Conservation (phyloP, 2,113 vertebrate species). For the Salvelinus namaycush region DNA sequence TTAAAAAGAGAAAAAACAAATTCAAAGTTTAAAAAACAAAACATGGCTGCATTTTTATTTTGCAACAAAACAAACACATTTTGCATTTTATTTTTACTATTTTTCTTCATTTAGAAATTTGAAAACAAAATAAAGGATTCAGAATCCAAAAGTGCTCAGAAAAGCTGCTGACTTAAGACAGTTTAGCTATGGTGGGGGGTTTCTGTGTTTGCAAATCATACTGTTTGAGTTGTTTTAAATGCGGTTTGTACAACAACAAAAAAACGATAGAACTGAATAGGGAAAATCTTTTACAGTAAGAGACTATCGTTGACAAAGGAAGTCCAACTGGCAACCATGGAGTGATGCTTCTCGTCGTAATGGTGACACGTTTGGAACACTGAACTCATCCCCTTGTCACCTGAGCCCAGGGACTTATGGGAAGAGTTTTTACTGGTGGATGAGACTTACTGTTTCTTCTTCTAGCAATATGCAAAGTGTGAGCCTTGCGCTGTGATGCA, state of each 20-base stretch:
- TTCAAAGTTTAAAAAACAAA: conserved; percentile 72
- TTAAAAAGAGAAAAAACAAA: conserved; percentile 69
- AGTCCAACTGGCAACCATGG: conserved; percentile 58
- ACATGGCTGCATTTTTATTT: conserved; percentile 74
- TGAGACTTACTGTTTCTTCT: conserved; percentile 33
- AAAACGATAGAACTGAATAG: conserved; percentile 54
- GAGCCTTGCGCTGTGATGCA: conserved; percentile 28
- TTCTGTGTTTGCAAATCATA: conserved; percentile 60
- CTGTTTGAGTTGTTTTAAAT: conserved; percentile 66
- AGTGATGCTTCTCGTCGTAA: conserved; percentile 48
- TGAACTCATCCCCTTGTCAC: conserved; percentile 45
- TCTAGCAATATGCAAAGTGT: conserved; percentile 36
- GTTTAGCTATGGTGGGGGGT: conserved; percentile 61
- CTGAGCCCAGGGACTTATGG: conserved; percentile 52
- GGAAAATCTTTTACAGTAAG: conserved; percentile 55
- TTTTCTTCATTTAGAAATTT: conserved; percentile 59
- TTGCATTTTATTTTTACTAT: conserved; percentile 50
- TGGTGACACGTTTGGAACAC: conserved; percentile 36
- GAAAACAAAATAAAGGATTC: conserved; percentile 56
- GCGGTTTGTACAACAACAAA: conserved; percentile 52
- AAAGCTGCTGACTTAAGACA: conserved; percentile 58
- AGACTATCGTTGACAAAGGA: conserved; percentile 49
- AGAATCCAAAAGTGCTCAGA: conserved; percentile 61
- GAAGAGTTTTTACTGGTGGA: conserved; percentile 46
- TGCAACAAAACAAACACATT: conserved; percentile 58